Base-by-base conservation (phyloP, 2,113 vertebrate species). In the Rhynchopsitta pachyrhyncha region DNA sequence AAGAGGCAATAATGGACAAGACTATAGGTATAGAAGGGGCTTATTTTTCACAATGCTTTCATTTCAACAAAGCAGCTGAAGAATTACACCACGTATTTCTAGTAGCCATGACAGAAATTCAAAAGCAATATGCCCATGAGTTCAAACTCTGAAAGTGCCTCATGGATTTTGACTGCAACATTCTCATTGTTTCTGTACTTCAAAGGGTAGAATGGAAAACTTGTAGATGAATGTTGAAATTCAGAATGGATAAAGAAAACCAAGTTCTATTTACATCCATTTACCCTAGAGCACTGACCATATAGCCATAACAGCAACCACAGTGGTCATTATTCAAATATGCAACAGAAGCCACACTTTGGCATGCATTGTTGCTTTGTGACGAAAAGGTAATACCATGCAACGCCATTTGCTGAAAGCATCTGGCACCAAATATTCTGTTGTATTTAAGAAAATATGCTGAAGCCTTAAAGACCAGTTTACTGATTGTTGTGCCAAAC, bases 271-370 rank as follows among this genome's bases (percentile, higher is more conserved):
- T 91, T 82, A 67, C 69, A 94, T 74, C 77, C 60, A 68, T 68
- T 90, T 92, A 79, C 69, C 41, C 82, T 92, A 81, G 52, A 91
- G 81, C 84, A 91, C 42, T 84, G 76, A 91, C 85, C 50, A 57
- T 49, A 90, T 13, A 91, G 82, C 70, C 50, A 53, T 59, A 93
- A 74, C 77, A 90, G 85, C 50, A 84, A 70, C 50, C 52, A 49
- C 50, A 88, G 29, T 75, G 57, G 67, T 73, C 52, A 62, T 55
- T 86, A 63, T 53, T 86, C 57, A 91, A 91, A 93, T 47, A 80
- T 0, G 2, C 76, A 93, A 83, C 59, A 83, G 68, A 77, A 87
- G 59, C 17, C 77, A 91, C 44, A 69, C 69, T 80, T 76, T 73
- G 44, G 70, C 81, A 69, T 19, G 39, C 14, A 50, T 5, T 33